Evolutionary conservation across 2,888 invertebrate species (phyloP).

Genomic region (Harpalus rufipes): DNA sequence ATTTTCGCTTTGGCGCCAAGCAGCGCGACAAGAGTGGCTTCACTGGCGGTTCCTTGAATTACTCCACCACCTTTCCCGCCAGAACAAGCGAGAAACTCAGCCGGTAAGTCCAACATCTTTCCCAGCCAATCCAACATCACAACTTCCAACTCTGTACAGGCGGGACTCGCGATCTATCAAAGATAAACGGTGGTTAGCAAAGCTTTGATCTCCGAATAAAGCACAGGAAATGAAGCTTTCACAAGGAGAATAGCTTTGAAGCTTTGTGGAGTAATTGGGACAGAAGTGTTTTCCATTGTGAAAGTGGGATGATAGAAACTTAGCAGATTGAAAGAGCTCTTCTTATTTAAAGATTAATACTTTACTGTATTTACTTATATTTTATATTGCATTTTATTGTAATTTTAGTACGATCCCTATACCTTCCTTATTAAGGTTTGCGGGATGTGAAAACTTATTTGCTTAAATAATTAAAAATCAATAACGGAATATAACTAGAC

Average conservation of each 20-base stretch:
- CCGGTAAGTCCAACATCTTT: constrained; percentile 92
- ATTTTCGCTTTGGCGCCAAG: constrained; percentile 92
- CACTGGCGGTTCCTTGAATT: constrained; percentile 96
- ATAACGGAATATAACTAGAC: no score
- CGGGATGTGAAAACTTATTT: no score
- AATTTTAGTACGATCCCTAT: no score
- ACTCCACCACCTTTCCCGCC: constrained; percentile 94
- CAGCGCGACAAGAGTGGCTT: constrained; percentile 94
- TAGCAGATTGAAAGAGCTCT: not conserved
- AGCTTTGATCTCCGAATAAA: constrained; percentile 57
- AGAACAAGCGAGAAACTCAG: constrained; percentile 89
- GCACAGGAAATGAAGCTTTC: constrained; percentile 50
- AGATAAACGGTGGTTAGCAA: not conserved
- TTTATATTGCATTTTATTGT: not conserved
- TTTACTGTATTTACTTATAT: not conserved
- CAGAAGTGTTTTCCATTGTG: not conserved
- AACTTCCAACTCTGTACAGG: constrained; percentile 97
- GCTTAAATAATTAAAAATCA: no score
- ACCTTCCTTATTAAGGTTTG: no score
- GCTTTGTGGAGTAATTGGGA: constrained; percentile 33
- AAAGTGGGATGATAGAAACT: not conserved
- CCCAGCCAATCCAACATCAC: constrained; percentile 98
- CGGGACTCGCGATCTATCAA: constrained; percentile 92
- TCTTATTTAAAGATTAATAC: not conserved
- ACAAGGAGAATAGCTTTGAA: not conserved